Conservation (phyloP, 1,140 invertebrate species). For the Augochlora pura region DNA sequence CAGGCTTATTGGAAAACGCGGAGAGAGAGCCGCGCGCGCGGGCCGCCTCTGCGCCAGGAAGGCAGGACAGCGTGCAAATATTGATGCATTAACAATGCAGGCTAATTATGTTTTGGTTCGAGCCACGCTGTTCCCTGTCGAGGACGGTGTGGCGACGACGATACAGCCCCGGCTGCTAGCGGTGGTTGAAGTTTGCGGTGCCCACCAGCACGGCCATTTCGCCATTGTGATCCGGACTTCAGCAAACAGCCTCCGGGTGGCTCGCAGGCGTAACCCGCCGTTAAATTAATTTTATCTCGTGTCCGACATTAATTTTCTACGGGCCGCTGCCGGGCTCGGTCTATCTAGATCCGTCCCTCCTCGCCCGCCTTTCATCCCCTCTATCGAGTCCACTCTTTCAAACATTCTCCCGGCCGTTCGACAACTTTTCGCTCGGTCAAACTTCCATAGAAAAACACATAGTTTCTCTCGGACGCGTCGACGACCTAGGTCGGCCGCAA, state of each 20-base stretch:
- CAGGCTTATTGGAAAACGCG: conserved; percentile 67
- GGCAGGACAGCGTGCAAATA: conserved; percentile 79
- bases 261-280: conserved; percentile 66
- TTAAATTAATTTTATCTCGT: conserved; percentile 81
- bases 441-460: too few species aligned
- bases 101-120: conserved; percentile 81
- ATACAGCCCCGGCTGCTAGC: not conserved
- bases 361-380: not conserved
- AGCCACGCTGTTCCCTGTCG: conserved; percentile 51
- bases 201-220: conserved; percentile 69
- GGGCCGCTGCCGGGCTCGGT: conserved; percentile 17
- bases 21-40: conserved; percentile 28
- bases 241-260: conserved; percentile 75
- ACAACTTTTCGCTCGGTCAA: too few species aligned
- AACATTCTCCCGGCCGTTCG: not conserved
- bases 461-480: too few species aligned
- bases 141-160: conserved; percentile 28
- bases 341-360: conserved; percentile 1
- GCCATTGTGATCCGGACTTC: conserved; percentile 79
- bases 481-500: too few species aligned
- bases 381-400: too few species aligned
- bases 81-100: conserved; percentile 80
- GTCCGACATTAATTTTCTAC: conserved; percentile 76
- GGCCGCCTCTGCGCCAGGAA: conserved; percentile 48
- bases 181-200: conserved; percentile 70